Base-by-base conservation (phyloP, 2,888 invertebrate species). In the Apamea crenata region DNA sequence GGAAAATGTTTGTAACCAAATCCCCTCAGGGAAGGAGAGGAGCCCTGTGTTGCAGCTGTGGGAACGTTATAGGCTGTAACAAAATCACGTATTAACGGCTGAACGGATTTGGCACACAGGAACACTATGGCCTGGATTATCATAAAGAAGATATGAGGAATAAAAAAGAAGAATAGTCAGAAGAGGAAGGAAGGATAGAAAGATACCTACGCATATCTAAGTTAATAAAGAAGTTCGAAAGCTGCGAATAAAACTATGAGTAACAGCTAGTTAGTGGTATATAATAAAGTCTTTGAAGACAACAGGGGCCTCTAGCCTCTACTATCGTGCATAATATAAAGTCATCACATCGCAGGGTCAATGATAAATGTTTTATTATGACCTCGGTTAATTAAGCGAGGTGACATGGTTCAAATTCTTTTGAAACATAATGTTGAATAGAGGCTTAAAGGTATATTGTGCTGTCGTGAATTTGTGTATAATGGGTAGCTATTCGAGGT, bases 361-460 rank as follows among this genome's bases (percentile, higher is more conserved):
- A 69, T 68, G 77, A 75, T 80, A 84, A 87, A 80, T 68, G 75
- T 76, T 70, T 80, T 71, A 81, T 74, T 63, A 40, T 76, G 83
- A 78, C 85, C 87, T 87, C 85, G 82, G 65, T 67, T 85, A 77
- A 87, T 87, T 87, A 80, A 72, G 68, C 80, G 77, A 87, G 78
- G 87, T 81, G 85, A 87, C 85, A 86, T 80, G 72, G 71, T 74
- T 82, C 74, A 71, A 85, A 79, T 82, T 76, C 76, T 85, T 81
- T 80, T 70, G n/a, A 21, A 32, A 29, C 32, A 67, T 56, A 68
- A 72, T 66, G 16, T n/a, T 65, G 77, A 59, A 80, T 73, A 25
- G 56, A 67, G 47, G 59, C 63, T 65, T 72, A 44, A 59, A 59
- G 29, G 14, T 63, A 56, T 68, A 7, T 3, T 25, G 29, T 61